Evolutionary conservation across 2,888 invertebrate genomes (phyloP), one percentile per base, ranked within the genome.

Genomic region (Smittia sp.): DNA sequence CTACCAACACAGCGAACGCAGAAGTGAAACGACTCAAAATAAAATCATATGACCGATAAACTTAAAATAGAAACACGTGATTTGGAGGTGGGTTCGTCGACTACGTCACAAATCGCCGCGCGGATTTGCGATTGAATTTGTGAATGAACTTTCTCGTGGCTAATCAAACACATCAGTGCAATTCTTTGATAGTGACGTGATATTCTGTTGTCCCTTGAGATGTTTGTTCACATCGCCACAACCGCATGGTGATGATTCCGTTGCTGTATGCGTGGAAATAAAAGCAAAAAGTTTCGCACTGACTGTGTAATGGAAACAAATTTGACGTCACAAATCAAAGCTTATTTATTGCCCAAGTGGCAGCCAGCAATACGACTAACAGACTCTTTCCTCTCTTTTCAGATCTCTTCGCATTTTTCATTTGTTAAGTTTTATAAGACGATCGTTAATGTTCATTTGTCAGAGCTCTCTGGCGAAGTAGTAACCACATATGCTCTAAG

Each of bases 61-160:
- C 58, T 72, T 25, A 72, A 72, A 72, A 72, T 72, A 72, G 72
- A 58, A 72, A 72, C 72, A 58, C 72, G 72, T 72, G 72, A 72
- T 72, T 38, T 38, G 54, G 72, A 54, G 72, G 20, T 13, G n/a
- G 7, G 38, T 62, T 25, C 18, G 54, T 27, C 25, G 18, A 15
- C 62, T 58, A 72, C 62, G 72, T 58, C 72, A 62, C n/a, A 46
- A 46, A 11, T 46, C 15, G 46, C 15, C 3, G n/a, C n/a, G 2
- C n/a, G n/a, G n/a, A 46, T 13, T 46, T 46, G 18, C 58, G 18
- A 58, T 3, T 20, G 15, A 3, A 58, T 15, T 4, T 24, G 58
- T 58, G 58, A 58, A 65, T 27, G 25, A 65, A 65, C 25, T 4
- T 25, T 22, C 18, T 22, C 9, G 4, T 22, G 1, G 24, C 9